phyloP scores from a whole-genome alignment of 1,140 invertebrate genomes.

The Spodoptera litura region DNA sequence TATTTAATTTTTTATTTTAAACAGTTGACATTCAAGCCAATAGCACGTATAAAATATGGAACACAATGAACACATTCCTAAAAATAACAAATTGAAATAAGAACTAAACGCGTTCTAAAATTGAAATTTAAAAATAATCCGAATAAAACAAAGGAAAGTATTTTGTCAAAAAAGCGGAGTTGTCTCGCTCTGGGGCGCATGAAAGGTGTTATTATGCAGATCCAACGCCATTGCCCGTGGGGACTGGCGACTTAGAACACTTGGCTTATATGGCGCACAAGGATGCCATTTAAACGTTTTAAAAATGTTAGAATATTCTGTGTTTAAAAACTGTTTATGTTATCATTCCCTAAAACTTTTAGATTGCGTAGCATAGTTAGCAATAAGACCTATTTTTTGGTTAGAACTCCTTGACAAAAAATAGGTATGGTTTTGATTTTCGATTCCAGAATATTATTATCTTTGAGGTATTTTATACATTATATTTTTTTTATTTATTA shows the following conservation, averaged over 20 bases:
- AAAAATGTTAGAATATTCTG: neutral
- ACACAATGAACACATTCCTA: conserved; percentile 22
- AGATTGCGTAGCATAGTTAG: too few relatives aligned
- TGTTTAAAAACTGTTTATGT: too few relatives aligned
- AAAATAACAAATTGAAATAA: neutral
- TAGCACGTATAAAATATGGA: neutral
- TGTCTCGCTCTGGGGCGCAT: conserved; percentile 61
- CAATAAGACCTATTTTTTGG: too few relatives aligned
- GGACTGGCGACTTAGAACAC: conserved; percentile 59
- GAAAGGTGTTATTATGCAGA: conserved; percentile 80
- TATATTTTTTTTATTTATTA: too few relatives aligned
- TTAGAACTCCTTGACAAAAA: too few relatives aligned
- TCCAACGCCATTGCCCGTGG: conserved; percentile 63
- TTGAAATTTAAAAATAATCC: conserved; percentile 48
- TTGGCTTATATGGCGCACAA: conserved; percentile 54
- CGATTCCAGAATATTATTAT: too few relatives aligned
- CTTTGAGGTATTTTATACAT: too few relatives aligned
- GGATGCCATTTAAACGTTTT: neutral
- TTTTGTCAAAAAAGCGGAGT: conserved; percentile 74
- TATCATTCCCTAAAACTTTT: too few relatives aligned
- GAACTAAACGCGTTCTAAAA: neutral
- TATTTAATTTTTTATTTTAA: too few relatives aligned
- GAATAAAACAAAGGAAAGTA: conserved; percentile 64
- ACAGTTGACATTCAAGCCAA: too few relatives aligned
- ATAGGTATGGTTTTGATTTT: too few relatives aligned